Conservation (phyloP, 2,888 invertebrate species). For the Odontocolon sp. region DNA sequence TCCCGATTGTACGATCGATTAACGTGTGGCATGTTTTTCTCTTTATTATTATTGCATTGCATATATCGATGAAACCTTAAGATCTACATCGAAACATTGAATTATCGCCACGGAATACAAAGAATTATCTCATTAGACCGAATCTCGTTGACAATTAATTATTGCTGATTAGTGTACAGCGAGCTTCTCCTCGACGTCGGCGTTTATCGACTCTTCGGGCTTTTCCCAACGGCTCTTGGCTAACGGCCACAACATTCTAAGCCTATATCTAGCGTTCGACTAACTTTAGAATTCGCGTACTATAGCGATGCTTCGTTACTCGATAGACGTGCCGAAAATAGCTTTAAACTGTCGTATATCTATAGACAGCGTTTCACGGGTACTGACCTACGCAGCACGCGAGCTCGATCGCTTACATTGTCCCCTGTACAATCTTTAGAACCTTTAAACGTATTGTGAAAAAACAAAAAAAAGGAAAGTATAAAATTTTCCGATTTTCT, state of each 20-base stretch:
- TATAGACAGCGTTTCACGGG: constrained; percentile 3
- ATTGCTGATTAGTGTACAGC: neutral
- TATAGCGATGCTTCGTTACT: constrained; percentile 23
- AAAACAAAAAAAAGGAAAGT: constrained; percentile 4
- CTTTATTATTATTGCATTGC: constrained; percentile 55
- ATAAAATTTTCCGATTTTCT: constrained; percentile 6
- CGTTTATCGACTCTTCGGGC: neutral
- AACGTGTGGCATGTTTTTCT: neutral
- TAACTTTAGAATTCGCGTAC: constrained; percentile 47
- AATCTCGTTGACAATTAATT: constrained; percentile 47
- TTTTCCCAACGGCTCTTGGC: constrained; percentile 1
- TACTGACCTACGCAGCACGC: constrained; percentile 31
- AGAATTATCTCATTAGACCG: constrained; percentile 43
- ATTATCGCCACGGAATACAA: constrained; percentile 61
- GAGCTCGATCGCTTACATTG: neutral
- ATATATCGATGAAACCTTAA: constrained; percentile 56
- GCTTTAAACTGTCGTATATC: neutral
- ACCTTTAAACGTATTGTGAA: neutral
- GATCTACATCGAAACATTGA: constrained; percentile 56
- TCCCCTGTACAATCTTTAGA: neutral
- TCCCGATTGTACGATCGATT: too few relatives aligned
- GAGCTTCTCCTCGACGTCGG: neutral
- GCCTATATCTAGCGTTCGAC: neutral
- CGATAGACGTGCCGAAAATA: constrained; percentile 44
- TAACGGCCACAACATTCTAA: constrained; percentile 23